Evolutionary conservation across 2,888 invertebrate genomes (phyloP), one percentile per base, ranked within the genome.

Genomic region (Nudaria mundana): DNA sequence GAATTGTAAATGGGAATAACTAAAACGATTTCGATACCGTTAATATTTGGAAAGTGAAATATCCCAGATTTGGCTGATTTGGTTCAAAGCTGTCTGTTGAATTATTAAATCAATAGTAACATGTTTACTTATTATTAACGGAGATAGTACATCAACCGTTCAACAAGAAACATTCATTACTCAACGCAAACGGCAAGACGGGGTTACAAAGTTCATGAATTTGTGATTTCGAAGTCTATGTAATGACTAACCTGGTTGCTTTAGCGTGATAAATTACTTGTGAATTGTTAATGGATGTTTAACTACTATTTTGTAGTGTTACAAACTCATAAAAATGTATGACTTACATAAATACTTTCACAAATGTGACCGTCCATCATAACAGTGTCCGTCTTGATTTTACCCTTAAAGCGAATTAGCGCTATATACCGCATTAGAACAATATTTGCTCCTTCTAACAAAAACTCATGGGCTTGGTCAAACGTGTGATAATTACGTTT

Each of bases 371-470:
- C 93, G 50, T 91, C 89, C 51, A 92, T 91, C 50, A 91, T 82
- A 33, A 91, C 81, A 10, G 90, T 89, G 13, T 90, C 81, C 13
- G 91, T 81, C 62, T 90, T 90, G 46, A 93, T 77, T 37, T 65
- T 78, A 6, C 93, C 93, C 34, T 76, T 76, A 56, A 81, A 90
- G 48, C 89, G 81, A 10, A 69, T 76, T 8, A 92, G 62, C 2
- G 90, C 91, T 20, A 93, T 73, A 63, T 91, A 92, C 48, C 93
- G 81, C 70, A 92, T 76, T 11, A 93, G 66, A 8, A 93, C 66
- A 42, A 93, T 77, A 70, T 90, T 92, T 5, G 91, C 90, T 20
- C 92, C 92, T 80, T 93, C 93, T n/a, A 91, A 83, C 33, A 93
- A 71, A 44, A 92, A 83, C 53, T 90, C 75, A 34, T 72, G 76